Evolutionary conservation across 1,140 invertebrate genomes (phyloP).

Genomic region (Lepidotrigona ventralis): DNA sequence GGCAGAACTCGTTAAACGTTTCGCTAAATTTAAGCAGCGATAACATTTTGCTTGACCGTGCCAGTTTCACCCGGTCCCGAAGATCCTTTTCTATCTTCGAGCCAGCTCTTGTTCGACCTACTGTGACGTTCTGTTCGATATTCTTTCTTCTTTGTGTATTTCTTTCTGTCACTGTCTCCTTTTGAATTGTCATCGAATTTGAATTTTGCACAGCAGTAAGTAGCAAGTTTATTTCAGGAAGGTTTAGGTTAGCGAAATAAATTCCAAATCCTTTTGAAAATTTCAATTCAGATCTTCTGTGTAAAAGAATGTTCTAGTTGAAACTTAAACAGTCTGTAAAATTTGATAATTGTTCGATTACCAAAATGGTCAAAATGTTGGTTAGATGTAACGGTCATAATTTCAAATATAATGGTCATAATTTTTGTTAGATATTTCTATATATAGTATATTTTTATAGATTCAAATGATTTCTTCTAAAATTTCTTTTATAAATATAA

Average conservation of each 20-base stretch:
- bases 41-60: background rate
- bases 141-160: background rate
- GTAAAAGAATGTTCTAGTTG: background rate
- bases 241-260: too few relatives aligned
- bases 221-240: too few relatives aligned
- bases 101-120: background rate
- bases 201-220: background rate
- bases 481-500: too few relatives aligned
- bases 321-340: background rate
- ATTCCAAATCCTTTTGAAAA: background rate
- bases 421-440: too few relatives aligned
- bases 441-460: too few relatives aligned
- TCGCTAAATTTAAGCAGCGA: background rate
- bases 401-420: too few relatives aligned
- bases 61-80: background rate
- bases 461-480: too few relatives aligned
- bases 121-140: background rate
- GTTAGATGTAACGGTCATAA: too few relatives aligned
- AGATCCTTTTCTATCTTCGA: background rate
- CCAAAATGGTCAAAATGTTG: too few relatives aligned
- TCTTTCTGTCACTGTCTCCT: background rate
- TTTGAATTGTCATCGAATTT: too few relatives aligned
- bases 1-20: constrained; percentile 18
- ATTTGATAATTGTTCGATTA: too few relatives aligned
- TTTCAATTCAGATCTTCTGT: background rate